A percentile compares a stretch with the other conserved stretches of the same genome.
Evolutionary conservation across 2,888 invertebrate genomes (phyloP).

Genomic region (Melipona beecheii): DNA sequence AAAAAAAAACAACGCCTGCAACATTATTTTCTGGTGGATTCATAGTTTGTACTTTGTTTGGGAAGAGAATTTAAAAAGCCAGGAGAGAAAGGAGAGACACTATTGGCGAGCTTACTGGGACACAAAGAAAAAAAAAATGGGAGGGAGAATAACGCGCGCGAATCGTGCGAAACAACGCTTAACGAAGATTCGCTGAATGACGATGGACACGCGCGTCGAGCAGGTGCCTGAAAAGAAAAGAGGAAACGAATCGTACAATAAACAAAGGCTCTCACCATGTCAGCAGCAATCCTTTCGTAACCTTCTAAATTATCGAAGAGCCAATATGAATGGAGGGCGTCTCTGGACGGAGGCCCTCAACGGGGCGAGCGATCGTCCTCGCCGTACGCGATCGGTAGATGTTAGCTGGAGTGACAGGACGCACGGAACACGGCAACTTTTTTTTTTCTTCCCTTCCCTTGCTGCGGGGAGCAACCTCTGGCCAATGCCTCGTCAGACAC

Average conservation of each 20-base stretch:
- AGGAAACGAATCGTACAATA: conserved; percentile 19
- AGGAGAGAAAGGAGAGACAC: too few relatives aligned
- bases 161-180: too few relatives aligned
- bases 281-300: conserved; percentile 23
- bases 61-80: too few relatives aligned
- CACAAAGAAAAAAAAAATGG: too few relatives aligned
- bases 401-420: conserved; percentile 45
- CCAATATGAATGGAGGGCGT: conserved; percentile 9
- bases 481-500: too few relatives aligned
- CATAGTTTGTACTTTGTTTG: too few relatives aligned
- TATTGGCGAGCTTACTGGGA: too few relatives aligned
- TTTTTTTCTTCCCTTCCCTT: conserved; percentile 37
- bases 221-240: conserved; percentile 7
- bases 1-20: neutral
- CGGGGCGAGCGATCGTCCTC: conserved; percentile 14
- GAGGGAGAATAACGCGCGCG: too few relatives aligned
- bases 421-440: conserved; percentile 35
- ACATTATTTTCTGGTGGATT: too few relatives aligned
- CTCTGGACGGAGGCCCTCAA: neutral
- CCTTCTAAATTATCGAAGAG: neutral
- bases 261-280: conserved; percentile 66
- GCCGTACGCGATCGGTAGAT: conserved; percentile 22
- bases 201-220: too few relatives aligned
- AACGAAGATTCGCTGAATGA: too few relatives aligned
- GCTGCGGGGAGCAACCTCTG: neutral